Evolutionary conservation across 2,797 vertebrate species (phyloP), one percentile per base, ranked within the genome.

Genomic region (Danio kyathit): DNA sequence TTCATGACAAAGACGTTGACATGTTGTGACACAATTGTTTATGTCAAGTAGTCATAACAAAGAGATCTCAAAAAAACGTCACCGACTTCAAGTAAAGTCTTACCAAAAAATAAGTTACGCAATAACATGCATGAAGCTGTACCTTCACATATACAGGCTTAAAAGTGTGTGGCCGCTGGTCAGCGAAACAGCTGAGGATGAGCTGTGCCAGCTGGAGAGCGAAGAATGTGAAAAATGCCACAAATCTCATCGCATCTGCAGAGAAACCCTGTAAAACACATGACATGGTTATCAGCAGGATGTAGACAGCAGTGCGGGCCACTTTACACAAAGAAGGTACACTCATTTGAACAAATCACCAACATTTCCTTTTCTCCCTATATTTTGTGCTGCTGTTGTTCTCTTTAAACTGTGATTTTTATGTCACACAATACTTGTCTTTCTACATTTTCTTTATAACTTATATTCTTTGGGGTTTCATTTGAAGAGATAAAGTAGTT

Each of bases 141-240:
- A 90, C 90, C 89, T 89, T 90, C 17, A 51, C 13, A 56, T 72
- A 81, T 38, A 51, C 40, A 8, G 76, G 87, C 86, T 91, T 89
- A 0, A 84, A 87, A 75, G 93, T 90, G 56, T 88, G 88, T 0
- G 95, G 92, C 4, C 90, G 83, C 2, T 29, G 84, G 76, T 97
- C 96, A 0, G 88, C 91, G 14, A 96, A 90, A 86, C 95, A 96
- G 88, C 93, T 94, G 56, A 96, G 87, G 61, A 94, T 65, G 0
- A 96, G 88, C 65, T 96, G 89, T 0, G 84, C 86, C 56, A 92
- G 66, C 71, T 95, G 92, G 40, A 97, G 88, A 14, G 57, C 86
- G 74, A 92, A 90, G 79, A 91, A 93, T 80, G 92, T 48, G 78
- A 94, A 95, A 70, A 95, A 90, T 0, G 88, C 84, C 51, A 93